Evolutionary conservation across 1,140 invertebrate species (phyloP).

Genomic region (Seison nebaliae): DNA sequence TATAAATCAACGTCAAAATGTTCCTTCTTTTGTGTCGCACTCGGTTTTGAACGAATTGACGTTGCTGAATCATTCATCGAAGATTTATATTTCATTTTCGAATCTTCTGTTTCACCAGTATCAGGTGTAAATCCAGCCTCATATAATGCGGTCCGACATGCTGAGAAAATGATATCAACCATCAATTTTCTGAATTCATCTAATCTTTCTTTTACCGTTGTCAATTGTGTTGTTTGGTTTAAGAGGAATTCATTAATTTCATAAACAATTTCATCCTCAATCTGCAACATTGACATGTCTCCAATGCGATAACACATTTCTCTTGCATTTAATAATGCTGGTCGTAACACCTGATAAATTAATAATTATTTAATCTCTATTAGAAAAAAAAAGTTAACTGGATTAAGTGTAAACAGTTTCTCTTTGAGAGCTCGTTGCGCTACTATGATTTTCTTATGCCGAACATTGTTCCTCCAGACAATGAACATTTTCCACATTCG

Average conservation of each 20-base stretch:
- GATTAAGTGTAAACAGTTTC: slow-evolving; percentile 44
- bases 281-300: slow-evolving; percentile 28
- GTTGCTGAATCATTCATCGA: too few relatives aligned
- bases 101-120: too few relatives aligned
- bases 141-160: slow-evolving; percentile 43
- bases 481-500: slow-evolving; percentile 53
- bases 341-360: slow-evolving; percentile 33
- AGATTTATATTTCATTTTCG: too few relatives aligned
- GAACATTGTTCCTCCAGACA: slow-evolving; percentile 46
- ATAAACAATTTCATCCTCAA: slow-evolving; percentile 28
- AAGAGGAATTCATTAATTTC: slow-evolving; percentile 30
- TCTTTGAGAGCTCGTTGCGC: slow-evolving; percentile 36
- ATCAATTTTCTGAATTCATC: slow-evolving; percentile 35
- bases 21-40: too few relatives aligned
- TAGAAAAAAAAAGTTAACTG: slow-evolving; percentile 18
- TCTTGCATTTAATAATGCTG: slow-evolving; percentile 40
- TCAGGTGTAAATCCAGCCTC: slow-evolving; percentile 43
- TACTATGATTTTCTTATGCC: slow-evolving; percentile 37
- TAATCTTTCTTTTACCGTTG: slow-evolving; percentile 31
- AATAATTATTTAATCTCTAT: neutral
- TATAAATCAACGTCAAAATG: slow-evolving; percentile 29
- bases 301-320: slow-evolving; percentile 37
- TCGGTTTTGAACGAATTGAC: slow-evolving; percentile 10
- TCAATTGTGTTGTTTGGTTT: slow-evolving; percentile 17
- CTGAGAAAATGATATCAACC: slow-evolving; percentile 37